These are phyloP conservation scores for Tachyglossus aculeatus DNA, from an alignment of 2,797 vertebrate genomes.

Conservation along the genomic window DNA sequence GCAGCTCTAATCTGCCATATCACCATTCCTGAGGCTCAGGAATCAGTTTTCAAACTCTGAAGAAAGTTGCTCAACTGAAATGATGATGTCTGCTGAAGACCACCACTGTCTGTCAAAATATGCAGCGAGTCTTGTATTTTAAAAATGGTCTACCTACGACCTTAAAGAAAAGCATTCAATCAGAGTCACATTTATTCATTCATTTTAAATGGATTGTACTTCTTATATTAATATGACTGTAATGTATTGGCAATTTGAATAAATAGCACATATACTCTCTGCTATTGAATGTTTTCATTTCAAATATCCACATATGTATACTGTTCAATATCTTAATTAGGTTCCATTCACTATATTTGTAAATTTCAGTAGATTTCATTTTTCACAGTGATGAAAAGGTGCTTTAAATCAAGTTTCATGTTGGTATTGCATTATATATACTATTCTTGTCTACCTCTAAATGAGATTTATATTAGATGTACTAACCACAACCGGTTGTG, in stretches of 20 bases:
- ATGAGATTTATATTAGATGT: constrained; percentile 43
- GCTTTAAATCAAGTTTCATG: constrained; percentile 52
- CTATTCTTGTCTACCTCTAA: constrained; percentile 21
- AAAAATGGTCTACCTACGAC: neutral
- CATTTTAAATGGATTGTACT: neutral
- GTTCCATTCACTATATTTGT: constrained; percentile 53
- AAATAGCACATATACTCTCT: constrained; percentile 39
- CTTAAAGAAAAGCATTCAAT: neutral
- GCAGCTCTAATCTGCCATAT: no score
- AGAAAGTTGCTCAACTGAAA: neutral
- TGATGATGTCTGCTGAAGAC: neutral
- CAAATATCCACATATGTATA: constrained; percentile 53
- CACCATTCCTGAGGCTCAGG: accelerated
- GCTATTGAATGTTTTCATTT: constrained; percentile 49
- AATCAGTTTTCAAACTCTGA: neutral
- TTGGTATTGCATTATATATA: constrained; percentile 43
- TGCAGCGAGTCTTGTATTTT: neutral
- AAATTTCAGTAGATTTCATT: constrained; percentile 54
- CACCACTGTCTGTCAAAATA: accelerated
- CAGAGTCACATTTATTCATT: neutral
- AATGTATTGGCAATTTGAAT: constrained; percentile 7
- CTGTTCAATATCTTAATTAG: constrained; percentile 55
- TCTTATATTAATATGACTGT: neutral
- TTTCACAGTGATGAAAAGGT: constrained; percentile 58
- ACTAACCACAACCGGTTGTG: constrained; percentile 25